phyloP scores from a whole-genome alignment of 2,888 invertebrate species.

The Germaria angustata region DNA sequence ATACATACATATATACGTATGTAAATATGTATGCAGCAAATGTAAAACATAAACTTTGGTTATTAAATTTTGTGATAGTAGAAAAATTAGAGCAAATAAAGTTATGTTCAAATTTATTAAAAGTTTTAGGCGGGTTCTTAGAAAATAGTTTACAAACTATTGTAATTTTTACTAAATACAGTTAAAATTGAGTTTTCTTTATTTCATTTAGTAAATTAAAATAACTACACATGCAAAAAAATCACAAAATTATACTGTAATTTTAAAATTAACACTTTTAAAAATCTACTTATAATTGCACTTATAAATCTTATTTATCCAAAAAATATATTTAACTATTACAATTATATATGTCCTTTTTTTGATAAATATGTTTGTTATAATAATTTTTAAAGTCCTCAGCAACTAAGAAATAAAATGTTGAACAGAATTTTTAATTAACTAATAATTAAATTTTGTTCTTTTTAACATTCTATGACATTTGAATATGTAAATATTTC shows the following conservation, averaged over 20 bases:
- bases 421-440: constrained; percentile 7
- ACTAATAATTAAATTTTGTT: constrained; percentile 12
- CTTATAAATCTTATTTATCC: constrained; percentile 58
- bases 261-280: constrained; percentile 41
- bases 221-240: not conserved
- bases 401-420: constrained; percentile 24
- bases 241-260: not conserved
- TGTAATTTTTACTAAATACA: constrained; percentile 44
- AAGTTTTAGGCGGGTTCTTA: not conserved
- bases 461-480: constrained; percentile 53
- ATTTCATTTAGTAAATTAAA: not conserved
- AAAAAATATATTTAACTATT: constrained; percentile 43
- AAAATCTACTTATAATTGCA: constrained; percentile 65
- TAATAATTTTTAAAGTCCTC: constrained; percentile 19
- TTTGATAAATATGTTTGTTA: constrained; percentile 14
- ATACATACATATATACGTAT: no score
- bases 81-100: constrained; percentile 3
- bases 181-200: not conserved
- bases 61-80: not conserved
- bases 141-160: not conserved
- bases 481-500: constrained; percentile 37
- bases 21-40: no score
- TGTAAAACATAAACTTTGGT: not conserved
- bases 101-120: not conserved
- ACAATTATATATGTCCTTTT: constrained; percentile 1